phyloP scores from a whole-genome alignment of 2,888 invertebrate genomes.

The Dryobota labecula region DNA sequence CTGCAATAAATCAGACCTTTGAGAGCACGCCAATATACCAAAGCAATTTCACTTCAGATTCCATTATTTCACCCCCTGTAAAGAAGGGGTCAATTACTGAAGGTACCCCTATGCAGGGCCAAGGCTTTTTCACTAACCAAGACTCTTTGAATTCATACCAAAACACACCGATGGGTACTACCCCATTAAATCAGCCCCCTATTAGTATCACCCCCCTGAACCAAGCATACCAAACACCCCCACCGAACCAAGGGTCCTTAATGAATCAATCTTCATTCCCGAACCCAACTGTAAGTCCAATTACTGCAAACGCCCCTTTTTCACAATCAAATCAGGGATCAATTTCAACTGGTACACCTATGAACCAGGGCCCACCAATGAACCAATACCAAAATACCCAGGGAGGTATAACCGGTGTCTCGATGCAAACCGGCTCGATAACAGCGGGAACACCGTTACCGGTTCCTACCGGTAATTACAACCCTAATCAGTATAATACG shows the following conservation, averaged over 20 bases:
- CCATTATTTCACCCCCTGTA: constrained; percentile 31
- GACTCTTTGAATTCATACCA: constrained; percentile 29
- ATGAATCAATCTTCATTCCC: constrained; percentile 46
- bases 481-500: constrained; percentile 72
- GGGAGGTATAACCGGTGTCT: constrained; percentile 41
- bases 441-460: constrained; percentile 71
- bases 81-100: constrained; percentile 51
- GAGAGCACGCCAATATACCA: constrained; percentile 49
- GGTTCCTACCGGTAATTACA: constrained; percentile 59
- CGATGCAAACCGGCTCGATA: constrained; percentile 58
- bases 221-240: constrained; percentile 42
- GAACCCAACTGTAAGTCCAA: constrained; percentile 28
- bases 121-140: constrained; percentile 33
- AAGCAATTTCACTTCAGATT: constrained; percentile 44
- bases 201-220: constrained; percentile 32
- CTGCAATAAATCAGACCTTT: constrained; percentile 42
- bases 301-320: constrained; percentile 19
- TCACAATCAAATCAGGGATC: constrained; percentile 34
- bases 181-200: constrained; percentile 28
- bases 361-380: constrained; percentile 29
- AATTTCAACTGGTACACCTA: constrained; percentile 20
- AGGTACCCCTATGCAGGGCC: constrained; percentile 42
- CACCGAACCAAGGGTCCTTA: constrained; percentile 40
- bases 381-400: constrained; percentile 32
- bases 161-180: constrained; percentile 24